These are phyloP conservation scores for Macrobrachium rosenbergii DNA, from an alignment of 1,140 invertebrate genomes.

Conservation along the genomic window DNA sequence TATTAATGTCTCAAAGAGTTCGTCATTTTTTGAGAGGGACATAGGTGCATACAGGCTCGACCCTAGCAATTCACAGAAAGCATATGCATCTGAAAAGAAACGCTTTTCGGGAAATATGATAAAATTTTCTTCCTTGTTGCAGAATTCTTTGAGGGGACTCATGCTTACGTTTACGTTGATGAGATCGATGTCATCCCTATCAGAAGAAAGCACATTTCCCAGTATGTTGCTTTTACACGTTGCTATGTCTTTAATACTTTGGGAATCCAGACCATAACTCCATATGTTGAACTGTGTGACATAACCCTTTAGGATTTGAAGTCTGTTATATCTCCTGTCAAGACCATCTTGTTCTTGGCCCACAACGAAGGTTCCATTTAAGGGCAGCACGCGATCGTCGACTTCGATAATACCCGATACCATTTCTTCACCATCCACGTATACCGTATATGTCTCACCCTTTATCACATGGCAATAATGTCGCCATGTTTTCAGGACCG, in stretches of 20 bases:
- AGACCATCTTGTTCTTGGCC: constrained; percentile 51
- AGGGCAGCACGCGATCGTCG: constrained; percentile 30
- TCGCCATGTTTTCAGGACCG: constrained; percentile 38
- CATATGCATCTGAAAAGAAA: background rate
- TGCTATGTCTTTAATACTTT: background rate
- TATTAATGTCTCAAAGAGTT: background rate
- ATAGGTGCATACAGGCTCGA: constrained; percentile 29
- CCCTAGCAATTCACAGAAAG: constrained; percentile 20
- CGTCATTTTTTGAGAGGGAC: background rate
- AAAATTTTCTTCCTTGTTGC: constrained; percentile 12
- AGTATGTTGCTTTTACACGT: constrained; percentile 6
- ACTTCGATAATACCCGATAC: constrained; percentile 3
- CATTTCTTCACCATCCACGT: constrained; percentile 30
- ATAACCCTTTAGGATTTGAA: constrained; percentile 49
- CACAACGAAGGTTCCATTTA: constrained; percentile 48
- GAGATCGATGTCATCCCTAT: constrained; percentile 22
- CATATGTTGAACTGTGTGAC: constrained; percentile 43
- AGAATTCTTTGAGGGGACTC: background rate
- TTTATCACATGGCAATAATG: constrained; percentile 46
- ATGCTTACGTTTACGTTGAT: constrained; percentile 7
- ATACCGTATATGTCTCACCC: constrained; percentile 44
- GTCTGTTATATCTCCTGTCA: background rate
- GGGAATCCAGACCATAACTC: constrained; percentile 5
- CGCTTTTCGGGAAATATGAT: constrained; percentile 35
- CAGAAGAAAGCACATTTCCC: constrained; percentile 37